Evolutionary conservation across 2,797 vertebrate species (phyloP).

Genomic region (Lophius americanus): DNA sequence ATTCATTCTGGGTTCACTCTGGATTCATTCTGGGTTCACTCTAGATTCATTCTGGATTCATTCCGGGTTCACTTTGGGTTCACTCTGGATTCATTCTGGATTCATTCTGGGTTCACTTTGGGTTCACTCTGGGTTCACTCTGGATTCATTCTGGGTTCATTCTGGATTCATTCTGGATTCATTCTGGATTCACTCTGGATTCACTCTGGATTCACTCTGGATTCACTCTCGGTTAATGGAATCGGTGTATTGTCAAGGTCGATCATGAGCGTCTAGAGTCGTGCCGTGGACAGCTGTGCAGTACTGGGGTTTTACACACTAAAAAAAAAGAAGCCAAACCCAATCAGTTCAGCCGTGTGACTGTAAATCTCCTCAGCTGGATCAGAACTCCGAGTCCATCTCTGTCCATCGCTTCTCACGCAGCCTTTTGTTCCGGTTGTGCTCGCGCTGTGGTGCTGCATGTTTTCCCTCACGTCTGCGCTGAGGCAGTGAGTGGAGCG

Average conservation of each 20-base stretch:
- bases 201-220: conserved; percentile 47
- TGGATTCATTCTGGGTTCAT: conserved; percentile 25
- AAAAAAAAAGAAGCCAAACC: not conserved
- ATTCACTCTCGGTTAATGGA: not conserved
- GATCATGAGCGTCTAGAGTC: conserved; percentile 76
- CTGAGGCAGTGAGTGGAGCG: conserved; percentile 39
- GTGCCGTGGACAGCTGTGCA: conserved; percentile 73
- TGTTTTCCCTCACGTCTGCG: conserved; percentile 52
- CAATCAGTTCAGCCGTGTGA: conserved; percentile 48
- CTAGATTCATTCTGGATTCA: conserved; percentile 40
- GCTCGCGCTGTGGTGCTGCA: conserved; percentile 55
- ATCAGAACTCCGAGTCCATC: conserved; percentile 42
- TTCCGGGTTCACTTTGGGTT: conserved; percentile 40
- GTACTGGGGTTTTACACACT: conserved; percentile 71
- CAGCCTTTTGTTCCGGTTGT: conserved; percentile 42
- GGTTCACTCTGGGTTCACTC: conserved; percentile 45
- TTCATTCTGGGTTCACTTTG: conserved; percentile 19
- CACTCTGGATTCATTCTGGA: conserved; percentile 46
- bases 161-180: conserved; percentile 41
- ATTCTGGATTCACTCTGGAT: conserved; percentile 22
- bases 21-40: conserved; percentile 18
- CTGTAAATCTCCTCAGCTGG: conserved; percentile 46
- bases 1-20: conserved; percentile 46
- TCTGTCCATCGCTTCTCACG: conserved; percentile 48
- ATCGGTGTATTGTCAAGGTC: conserved; percentile 67